These are phyloP conservation scores for Girardinus metallicus DNA, from an alignment of 2,797 vertebrate genomes.

Conservation along the genomic window DNA sequence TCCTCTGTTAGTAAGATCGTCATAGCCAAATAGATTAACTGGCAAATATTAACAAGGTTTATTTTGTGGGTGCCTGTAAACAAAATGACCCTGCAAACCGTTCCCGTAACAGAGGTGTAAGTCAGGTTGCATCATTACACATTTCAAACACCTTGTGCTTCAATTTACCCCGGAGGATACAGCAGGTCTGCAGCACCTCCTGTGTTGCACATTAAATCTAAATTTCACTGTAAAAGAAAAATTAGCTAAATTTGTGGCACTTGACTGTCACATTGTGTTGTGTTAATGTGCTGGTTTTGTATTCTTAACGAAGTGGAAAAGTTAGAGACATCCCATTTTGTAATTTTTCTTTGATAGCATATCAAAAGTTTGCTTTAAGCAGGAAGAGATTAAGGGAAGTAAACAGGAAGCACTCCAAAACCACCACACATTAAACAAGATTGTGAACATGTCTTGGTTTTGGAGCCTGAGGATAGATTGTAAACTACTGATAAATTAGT, in stretches of 20 bases:
- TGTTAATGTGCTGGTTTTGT: conserved; percentile 9
- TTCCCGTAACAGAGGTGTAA: conserved; percentile 54
- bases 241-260: conserved; percentile 24
- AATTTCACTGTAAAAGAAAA: conserved; percentile 24
- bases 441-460: background rate
- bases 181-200: conserved; percentile 28
- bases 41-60: conserved; percentile 46
- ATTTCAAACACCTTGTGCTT: conserved; percentile 66
- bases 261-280: conserved; percentile 14
- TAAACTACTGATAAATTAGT: conserved; percentile 2
- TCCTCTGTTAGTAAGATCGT: background rate
- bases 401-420: background rate
- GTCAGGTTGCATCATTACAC: conserved; percentile 49
- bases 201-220: conserved; percentile 27
- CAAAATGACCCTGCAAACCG: conserved; percentile 44
- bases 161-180: conserved; percentile 45
- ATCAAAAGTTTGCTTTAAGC: conserved; percentile 10
- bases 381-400: background rate
- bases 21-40: conserved; percentile 24
- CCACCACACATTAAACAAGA: background rate
- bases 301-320: background rate
- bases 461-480: background rate
- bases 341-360: conserved; percentile 2
- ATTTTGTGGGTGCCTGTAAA: conserved; percentile 58
- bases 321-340: background rate